Conservation (phyloP, 2,113 vertebrate species). For the Leptosomus discolor region DNA sequence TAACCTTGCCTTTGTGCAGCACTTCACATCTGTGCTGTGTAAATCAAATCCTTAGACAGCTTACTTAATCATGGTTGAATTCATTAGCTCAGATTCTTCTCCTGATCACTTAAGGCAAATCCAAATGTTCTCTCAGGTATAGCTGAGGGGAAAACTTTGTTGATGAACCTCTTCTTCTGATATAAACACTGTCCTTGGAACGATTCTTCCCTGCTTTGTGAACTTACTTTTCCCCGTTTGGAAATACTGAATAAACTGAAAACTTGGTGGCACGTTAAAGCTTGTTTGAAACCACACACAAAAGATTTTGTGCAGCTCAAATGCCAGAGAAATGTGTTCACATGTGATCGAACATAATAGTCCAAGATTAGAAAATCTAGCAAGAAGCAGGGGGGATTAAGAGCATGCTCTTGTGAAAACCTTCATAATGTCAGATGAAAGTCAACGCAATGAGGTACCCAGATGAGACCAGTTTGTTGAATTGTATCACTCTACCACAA, state of each 20-base stretch:
- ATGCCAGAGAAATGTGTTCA: constrained; percentile 6
- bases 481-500: background rate
- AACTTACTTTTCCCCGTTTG: constrained; percentile 3
- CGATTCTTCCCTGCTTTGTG: background rate
- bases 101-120: background rate
- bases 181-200: background rate
- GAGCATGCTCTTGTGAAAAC: background rate
- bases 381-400: background rate
- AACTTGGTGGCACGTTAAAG: background rate
- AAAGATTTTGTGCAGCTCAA: constrained; percentile 2
- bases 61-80: background rate
- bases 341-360: background rate
- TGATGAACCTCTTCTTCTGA: background rate
- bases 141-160: background rate
- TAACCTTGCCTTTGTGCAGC: background rate
- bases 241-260: constrained; percentile 8
- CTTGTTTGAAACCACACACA: constrained; percentile 25
- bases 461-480: background rate
- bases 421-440: background rate
- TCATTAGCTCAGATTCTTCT: background rate
- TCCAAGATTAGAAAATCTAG: constrained; percentile 18
- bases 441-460: background rate
- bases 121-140: background rate
- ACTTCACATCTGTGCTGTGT: background rate
- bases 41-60: background rate